Evolutionary conservation across 2,888 invertebrate species (phyloP).

Genomic region (Phengaris alcon): DNA sequence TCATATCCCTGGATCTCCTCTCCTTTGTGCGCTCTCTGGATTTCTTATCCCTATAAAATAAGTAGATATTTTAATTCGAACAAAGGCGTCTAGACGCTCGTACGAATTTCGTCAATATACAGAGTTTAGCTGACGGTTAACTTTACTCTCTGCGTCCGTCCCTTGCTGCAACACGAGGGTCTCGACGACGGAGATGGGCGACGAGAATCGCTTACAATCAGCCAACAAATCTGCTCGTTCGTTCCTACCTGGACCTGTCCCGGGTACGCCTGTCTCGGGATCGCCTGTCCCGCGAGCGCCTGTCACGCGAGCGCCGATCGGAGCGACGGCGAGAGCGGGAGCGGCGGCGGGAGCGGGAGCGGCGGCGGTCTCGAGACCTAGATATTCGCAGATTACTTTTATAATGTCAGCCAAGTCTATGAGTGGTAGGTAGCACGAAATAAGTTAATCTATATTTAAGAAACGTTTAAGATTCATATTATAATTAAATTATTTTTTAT

Average conservation of each 20-base stretch:
- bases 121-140: too few species aligned
- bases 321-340: conserved; percentile 65
- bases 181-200: neutral
- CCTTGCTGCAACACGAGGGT: too few species aligned
- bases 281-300: conserved; percentile 61
- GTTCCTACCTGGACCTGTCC: conserved; percentile 60
- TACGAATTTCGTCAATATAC: too few species aligned
- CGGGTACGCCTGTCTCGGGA: conserved; percentile 63
- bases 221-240: neutral
- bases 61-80: conserved; percentile 8
- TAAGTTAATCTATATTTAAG: too few species aligned
- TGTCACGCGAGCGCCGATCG: conserved; percentile 59
- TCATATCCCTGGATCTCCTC: conserved; percentile 67
- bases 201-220: neutral
- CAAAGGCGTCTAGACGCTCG: too few species aligned
- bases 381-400: neutral
- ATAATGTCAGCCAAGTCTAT: neutral
- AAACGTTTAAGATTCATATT: too few species aligned
- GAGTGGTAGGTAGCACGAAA: neutral
- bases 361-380: conserved; percentile 67
- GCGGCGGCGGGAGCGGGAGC: conserved; percentile 66
- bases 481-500: too few species aligned
- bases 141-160: too few species aligned
- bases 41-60: conserved; percentile 58
- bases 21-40: conserved; percentile 69